Conservation (phyloP, 1,140 invertebrate genomes). For the Drosophila varians region DNA sequence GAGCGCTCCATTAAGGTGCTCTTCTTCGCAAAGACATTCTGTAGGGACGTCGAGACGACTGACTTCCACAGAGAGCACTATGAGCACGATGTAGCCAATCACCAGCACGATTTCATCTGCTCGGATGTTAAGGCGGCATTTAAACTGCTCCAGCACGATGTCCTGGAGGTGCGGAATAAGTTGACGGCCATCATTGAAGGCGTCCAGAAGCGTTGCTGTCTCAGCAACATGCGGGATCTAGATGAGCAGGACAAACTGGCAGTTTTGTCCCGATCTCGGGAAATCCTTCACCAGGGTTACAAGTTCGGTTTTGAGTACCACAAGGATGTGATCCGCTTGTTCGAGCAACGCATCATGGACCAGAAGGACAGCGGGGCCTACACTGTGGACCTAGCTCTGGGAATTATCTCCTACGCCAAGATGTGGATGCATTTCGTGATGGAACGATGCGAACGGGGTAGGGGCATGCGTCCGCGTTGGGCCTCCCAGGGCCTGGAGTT, state of each 20-base stretch:
- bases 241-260: conserved; percentile 85
- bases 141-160: conserved; percentile 87
- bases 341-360: conserved; percentile 78
- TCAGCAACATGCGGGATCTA: conserved; percentile 81
- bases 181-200: conserved; percentile 86
- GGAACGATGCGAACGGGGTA: conserved; percentile 91
- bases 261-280: conserved; percentile 87
- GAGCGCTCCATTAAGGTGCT: conserved; percentile 91
- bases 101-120: conserved; percentile 84
- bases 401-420: conserved; percentile 90
- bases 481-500: conserved; percentile 94
- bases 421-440: conserved; percentile 95
- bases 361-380: conserved; percentile 70
- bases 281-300: conserved; percentile 93
- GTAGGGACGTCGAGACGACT: conserved; percentile 87
- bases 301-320: conserved; percentile 96
- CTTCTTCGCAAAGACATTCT: conserved; percentile 91
- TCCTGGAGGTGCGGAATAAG: conserved; percentile 86
- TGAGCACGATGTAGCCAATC: conserved; percentile 72
- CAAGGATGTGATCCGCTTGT: conserved; percentile 90
- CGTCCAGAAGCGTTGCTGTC: conserved; percentile 86
- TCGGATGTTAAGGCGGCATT: conserved; percentile 86
- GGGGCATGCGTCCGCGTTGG: conserved; percentile 93
- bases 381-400: conserved; percentile 75
- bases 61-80: conserved; percentile 84